A percentile compares a stretch with the other conserved stretches of the same genome.
phyloP scores from a whole-genome alignment of 2,113 vertebrate species.

The Agelaius phoeniceus region DNA sequence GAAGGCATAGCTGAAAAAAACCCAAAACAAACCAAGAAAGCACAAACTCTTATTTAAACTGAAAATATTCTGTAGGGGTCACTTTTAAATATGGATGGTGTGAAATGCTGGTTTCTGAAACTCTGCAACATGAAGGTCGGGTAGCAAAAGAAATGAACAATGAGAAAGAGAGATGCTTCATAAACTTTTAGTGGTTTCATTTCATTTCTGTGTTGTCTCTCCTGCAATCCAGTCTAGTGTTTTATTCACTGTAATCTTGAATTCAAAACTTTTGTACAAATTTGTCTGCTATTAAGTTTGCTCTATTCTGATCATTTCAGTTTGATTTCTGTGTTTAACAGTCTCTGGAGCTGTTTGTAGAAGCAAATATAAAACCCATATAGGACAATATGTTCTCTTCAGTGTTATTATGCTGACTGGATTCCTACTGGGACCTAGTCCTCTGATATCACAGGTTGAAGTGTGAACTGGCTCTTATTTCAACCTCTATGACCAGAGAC shows the following conservation, averaged over 20 bases:
- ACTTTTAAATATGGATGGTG: background rate
- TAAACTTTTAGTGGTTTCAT: slow-evolving; percentile 3
- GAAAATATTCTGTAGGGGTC: background rate
- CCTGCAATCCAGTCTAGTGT: background rate
- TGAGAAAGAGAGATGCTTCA: background rate
- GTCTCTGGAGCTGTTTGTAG: background rate
- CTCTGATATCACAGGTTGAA: background rate
- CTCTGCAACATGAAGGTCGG: background rate
- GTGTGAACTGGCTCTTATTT: background rate
- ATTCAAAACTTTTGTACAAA: background rate
- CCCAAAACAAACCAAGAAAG: background rate
- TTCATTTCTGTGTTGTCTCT: background rate
- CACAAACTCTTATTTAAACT: background rate
- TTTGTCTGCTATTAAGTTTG: background rate
- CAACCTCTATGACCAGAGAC: background rate
- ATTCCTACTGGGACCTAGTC: background rate
- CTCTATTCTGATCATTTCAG: background rate
- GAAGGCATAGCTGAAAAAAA: background rate
- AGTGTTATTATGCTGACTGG: background rate
- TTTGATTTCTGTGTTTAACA: slow-evolving; percentile 7
- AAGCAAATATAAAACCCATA: background rate
- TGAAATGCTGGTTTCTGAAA: background rate
- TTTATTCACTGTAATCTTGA: background rate
- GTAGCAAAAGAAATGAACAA: background rate
- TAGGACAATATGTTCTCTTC: background rate